phyloP scores from a whole-genome alignment of 2,113 vertebrate species.

The Leuciscus idus region DNA sequence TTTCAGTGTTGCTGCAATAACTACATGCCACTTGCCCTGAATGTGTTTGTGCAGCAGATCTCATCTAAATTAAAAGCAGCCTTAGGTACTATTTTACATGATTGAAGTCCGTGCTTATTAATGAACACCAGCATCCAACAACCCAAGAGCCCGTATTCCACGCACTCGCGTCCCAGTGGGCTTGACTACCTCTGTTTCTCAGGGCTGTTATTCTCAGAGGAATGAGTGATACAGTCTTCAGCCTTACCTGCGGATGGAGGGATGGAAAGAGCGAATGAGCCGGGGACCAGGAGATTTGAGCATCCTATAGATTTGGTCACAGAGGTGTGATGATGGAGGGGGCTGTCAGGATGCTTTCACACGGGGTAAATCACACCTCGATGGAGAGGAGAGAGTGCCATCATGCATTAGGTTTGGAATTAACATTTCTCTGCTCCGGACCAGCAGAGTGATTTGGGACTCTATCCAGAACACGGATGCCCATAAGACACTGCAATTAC shows the following conservation, averaged over 20 bases:
- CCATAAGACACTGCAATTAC: slow-evolving; percentile 13
- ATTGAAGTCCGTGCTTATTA: slow-evolving; percentile 21
- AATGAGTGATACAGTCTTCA: background rate
- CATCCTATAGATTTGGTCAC: slow-evolving; percentile 49
- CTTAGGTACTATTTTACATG: slow-evolving; percentile 8
- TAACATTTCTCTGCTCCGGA: slow-evolving; percentile 32
- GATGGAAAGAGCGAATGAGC: slow-evolving; percentile 23
- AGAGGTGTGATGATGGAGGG: slow-evolving; percentile 53
- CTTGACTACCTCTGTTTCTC: slow-evolving; percentile 8
- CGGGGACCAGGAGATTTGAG: slow-evolving; percentile 28
- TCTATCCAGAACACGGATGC: background rate
- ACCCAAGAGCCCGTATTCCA: background rate
- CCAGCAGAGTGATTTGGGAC: slow-evolving; percentile 19
- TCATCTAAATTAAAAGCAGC: slow-evolving; percentile 22
- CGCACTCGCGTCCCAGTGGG: background rate
- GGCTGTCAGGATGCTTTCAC: slow-evolving; percentile 51
- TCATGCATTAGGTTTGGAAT: slow-evolving; percentile 45
- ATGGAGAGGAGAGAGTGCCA: slow-evolving; percentile 44
- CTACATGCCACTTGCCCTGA: background rate
- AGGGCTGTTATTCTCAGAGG: slow-evolving; percentile 10
- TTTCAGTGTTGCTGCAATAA: background rate
- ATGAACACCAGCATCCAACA: slow-evolving; percentile 1
- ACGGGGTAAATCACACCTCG: slow-evolving; percentile 45
- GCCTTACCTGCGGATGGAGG: slow-evolving; percentile 15
- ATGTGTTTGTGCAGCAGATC: slow-evolving; percentile 12